phyloP scores from a whole-genome alignment of 2,797 vertebrate genomes.

The Chaunax sp. region DNA sequence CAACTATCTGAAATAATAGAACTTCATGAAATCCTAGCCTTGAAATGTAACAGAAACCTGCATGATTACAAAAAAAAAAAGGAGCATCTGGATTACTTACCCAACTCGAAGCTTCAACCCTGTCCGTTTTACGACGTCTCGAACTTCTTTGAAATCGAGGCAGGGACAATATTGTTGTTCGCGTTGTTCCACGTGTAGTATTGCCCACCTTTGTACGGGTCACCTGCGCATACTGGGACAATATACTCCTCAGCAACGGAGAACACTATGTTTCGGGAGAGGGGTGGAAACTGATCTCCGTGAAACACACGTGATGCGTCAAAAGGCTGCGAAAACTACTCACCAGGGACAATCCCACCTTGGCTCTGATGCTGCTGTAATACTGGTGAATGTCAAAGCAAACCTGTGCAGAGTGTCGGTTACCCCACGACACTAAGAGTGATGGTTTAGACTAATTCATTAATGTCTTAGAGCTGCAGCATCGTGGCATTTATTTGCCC shows the following conservation, averaged over 20 bases:
- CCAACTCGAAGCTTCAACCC: constrained; percentile 20
- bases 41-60: neutral
- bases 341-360: neutral
- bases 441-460: neutral
- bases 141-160: neutral
- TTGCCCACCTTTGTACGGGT: neutral
- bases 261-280: constrained; percentile 8
- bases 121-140: constrained; percentile 4
- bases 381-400: neutral
- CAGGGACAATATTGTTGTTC: neutral
- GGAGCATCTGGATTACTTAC: constrained; percentile 45
- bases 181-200: too few species aligned
- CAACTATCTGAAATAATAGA: neutral
- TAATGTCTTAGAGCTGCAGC: neutral
- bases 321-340: neutral
- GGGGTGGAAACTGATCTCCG: constrained; percentile 27
- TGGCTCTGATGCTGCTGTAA: neutral
- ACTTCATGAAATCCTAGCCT: too few species aligned
- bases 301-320: constrained; percentile 38
- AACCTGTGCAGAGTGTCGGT: constrained; percentile 8
- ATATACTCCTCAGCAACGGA: constrained; percentile 12
- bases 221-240: constrained; percentile 16
- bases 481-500: constrained; percentile 1
- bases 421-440: too few species aligned
- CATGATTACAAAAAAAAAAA: neutral